These are phyloP conservation scores for Actinia equina DNA, from an alignment of 64 coral and sea anemone genomes.

Conservation along the genomic window DNA sequence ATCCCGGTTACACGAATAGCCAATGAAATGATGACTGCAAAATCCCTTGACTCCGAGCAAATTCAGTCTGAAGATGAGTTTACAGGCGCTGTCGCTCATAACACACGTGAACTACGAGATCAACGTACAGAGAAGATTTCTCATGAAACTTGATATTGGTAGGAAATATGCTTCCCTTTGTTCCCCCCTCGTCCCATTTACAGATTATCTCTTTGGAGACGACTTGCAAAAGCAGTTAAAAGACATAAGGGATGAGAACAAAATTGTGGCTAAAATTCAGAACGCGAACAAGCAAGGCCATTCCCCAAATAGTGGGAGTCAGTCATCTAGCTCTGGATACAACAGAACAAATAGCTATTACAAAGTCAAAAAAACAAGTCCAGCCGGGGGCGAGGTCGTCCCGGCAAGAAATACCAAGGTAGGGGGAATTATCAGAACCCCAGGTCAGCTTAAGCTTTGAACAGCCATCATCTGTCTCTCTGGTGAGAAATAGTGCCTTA, in stretches of 20 bases:
- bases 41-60: constrained; percentile 30
- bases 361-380: constrained; percentile 14
- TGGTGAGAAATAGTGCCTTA: background rate
- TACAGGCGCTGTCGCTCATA: constrained; percentile 35
- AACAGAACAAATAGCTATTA: constrained; percentile 2
- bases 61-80: constrained; percentile 3
- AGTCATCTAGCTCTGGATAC: constrained; percentile 9
- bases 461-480: background rate
- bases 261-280: constrained; percentile 47
- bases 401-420: constrained; percentile 23
- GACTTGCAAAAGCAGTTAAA: constrained; percentile 50
- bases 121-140: constrained; percentile 26
- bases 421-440: constrained; percentile 30
- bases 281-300: background rate
- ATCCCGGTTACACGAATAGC: constrained; percentile 15
- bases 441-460: background rate
- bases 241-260: constrained; percentile 40
- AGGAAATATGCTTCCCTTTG: constrained; percentile 30
- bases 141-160: constrained; percentile 46
- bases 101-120: constrained; percentile 55
- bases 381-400: background rate
- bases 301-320: background rate
- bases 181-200: constrained; percentile 44
- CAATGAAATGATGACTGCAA: constrained; percentile 31
- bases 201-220: constrained; percentile 64